Evolutionary conservation across 2,113 vertebrate genomes (phyloP).

Genomic region (Cepphus grylle): DNA sequence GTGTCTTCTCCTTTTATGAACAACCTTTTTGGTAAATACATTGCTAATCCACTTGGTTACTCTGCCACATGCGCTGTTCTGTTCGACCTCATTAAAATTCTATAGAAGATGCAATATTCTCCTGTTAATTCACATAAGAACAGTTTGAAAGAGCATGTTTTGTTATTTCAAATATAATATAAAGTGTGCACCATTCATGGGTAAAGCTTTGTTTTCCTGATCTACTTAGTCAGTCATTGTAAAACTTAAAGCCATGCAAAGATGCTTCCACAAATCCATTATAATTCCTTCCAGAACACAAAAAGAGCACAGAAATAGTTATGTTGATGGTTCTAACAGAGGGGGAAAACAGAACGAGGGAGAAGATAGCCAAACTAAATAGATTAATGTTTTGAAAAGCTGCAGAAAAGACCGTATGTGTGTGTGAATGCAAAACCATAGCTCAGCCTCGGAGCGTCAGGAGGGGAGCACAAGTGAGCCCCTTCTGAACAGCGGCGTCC

Average conservation of each 20-base stretch:
- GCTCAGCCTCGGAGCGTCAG: neutral
- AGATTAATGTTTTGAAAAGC: neutral
- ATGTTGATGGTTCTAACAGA: neutral
- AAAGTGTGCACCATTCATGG: neutral
- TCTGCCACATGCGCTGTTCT: neutral
- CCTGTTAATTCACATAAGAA: neutral
- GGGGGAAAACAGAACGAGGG: neutral
- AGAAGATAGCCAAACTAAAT: neutral
- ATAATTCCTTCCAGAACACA: neutral
- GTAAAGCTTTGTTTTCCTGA: neutral
- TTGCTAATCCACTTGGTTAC: neutral
- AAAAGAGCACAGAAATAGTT: neutral
- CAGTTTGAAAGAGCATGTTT: neutral
- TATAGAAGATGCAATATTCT: neutral
- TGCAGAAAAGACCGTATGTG: neutral
- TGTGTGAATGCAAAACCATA: neutral
- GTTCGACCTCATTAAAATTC: neutral
- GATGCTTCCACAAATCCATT: neutral
- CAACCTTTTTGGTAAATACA: neutral
- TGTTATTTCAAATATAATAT: neutral
- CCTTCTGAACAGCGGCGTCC: rapidly evolving
- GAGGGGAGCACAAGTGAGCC: neutral
- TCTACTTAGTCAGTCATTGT: neutral
- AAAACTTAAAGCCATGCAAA: neutral
- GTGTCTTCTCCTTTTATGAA: neutral